Evolutionary conservation across 2,888 invertebrate species (phyloP), one percentile per base, ranked within the genome.

Genomic region (Meganola albula): DNA sequence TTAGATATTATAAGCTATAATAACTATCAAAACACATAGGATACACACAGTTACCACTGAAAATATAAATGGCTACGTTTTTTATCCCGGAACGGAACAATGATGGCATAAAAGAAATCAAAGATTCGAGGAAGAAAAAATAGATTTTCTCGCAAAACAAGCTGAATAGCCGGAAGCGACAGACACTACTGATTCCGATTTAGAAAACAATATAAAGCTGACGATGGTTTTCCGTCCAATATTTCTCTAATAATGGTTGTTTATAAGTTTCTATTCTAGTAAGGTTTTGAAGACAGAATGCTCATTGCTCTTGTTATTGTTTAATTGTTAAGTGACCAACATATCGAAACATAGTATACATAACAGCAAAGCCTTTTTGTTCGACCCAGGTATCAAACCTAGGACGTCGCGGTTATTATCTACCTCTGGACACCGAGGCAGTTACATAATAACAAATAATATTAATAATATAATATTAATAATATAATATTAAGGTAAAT

Each of bases 131-230:
- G 48, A 43, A 55, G 53, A 63, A 63, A 65, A 63, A 64, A 60
- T 63, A 46, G 52, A 66, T 68, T 70, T 69, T 67, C 64, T 68
- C 65, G 58, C 64, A 67, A 70, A 74, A 74, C 66, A 75, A 69
- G 69, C 69, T 58, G 70, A 72, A 66, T 68, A 56, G 66, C 68
- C 72, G 75, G 75, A 74, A 73, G 66, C 69, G 67, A 62, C 67
- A 63, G 67, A 64, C 71, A 67, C 74, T 69, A 64, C 68, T 65
- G 70, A 48, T 75, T 74, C 77, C 77, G 75, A 68, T 77, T 73
- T 73, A 70, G 73, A 76, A 78, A 78, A 74, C 74, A 77, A 74
- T 71, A 72, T 73, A 69, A 63, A 69, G 68, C 73, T 74, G 75
- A 67, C 74, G 61, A 64, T 67, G 66, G 63, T 61, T 64, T 74